These are phyloP conservation scores for Hedychridium roseum DNA, from an alignment of 2,888 invertebrate genomes.

Conservation along the genomic window DNA sequence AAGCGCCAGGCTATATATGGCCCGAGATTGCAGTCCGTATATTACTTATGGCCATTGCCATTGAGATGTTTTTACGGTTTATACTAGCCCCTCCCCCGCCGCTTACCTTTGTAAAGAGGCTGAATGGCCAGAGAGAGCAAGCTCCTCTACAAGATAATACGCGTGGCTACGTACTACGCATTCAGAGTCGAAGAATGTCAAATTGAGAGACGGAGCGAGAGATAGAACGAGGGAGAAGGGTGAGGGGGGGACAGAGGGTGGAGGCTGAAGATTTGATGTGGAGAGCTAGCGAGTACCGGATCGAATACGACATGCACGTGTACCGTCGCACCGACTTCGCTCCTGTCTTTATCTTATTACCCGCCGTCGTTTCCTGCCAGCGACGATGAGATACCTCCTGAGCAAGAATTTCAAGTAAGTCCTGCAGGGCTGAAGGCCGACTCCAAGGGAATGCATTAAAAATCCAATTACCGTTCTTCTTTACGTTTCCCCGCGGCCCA, in stretches of 20 bases:
- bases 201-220: slow-evolving; percentile 37
- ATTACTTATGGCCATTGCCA: slow-evolving; percentile 45
- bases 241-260: slow-evolving; percentile 36
- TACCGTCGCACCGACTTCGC: background rate
- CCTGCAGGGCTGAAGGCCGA: background rate
- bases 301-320: background rate
- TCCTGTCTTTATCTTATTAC: slow-evolving; percentile 5
- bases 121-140: slow-evolving; percentile 50
- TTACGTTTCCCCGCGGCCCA: background rate
- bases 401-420: background rate
- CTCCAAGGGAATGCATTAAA: background rate
- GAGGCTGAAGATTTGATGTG: slow-evolving; percentile 45
- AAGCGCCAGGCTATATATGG: slow-evolving; percentile 5
- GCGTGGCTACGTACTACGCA: slow-evolving; percentile 40
- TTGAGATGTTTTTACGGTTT: slow-evolving; percentile 46
- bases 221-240: slow-evolving; percentile 16
- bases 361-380: background rate
- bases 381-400: background rate
- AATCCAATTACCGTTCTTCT: background rate
- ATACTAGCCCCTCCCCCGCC: slow-evolving; percentile 43
- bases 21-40: slow-evolving; percentile 31
- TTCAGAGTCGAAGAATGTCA: slow-evolving; percentile 42
- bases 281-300: slow-evolving; percentile 46
- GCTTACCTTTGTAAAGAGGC: slow-evolving; percentile 47
- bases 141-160: slow-evolving; percentile 54